Conservation (phyloP, 2,888 invertebrate genomes). For the Mythimna impura region DNA sequence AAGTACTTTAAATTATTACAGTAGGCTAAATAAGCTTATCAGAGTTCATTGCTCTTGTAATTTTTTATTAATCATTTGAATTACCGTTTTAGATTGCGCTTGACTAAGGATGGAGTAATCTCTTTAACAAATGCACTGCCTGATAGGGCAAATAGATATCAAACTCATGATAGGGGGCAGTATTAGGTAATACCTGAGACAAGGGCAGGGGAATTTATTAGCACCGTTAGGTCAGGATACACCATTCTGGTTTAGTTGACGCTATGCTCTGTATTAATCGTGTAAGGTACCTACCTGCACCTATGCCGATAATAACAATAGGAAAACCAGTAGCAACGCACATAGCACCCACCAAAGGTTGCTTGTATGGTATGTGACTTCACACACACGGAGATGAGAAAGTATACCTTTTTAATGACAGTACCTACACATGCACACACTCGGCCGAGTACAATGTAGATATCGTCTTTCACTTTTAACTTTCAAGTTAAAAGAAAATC, state of each 20-base stretch:
- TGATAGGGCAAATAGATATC: too few relatives aligned
- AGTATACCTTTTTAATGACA: constrained; percentile 43
- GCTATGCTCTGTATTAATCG: not conserved
- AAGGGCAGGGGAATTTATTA: not conserved
- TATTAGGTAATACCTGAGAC: not conserved
- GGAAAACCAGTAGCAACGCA: constrained; percentile 2
- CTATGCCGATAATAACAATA: constrained; percentile 16
- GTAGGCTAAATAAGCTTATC: constrained; percentile 9
- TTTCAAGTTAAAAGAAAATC: constrained; percentile 51
- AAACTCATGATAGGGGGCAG: not conserved
- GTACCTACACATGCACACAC: constrained; percentile 23
- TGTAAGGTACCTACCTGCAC: not conserved
- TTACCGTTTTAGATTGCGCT: constrained; percentile 12
- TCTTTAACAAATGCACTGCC: not conserved
- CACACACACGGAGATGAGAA: constrained; percentile 49
- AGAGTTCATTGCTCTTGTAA: constrained; percentile 33
- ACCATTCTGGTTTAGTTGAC: not conserved
- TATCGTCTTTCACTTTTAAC: constrained; percentile 61
- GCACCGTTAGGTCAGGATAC: not conserved
- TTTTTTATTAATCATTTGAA: constrained; percentile 5
- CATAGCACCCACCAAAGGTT: constrained; percentile 24
- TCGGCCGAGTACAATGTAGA: constrained; percentile 42
- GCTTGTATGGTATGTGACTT: constrained; percentile 15
- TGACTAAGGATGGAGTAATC: not conserved
- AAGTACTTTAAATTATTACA: not conserved